A percentile compares a stretch with the other conserved stretches of the same genome.
Conservation (phyloP, 2,888 invertebrate species). For the Latheticus oryzae region DNA sequence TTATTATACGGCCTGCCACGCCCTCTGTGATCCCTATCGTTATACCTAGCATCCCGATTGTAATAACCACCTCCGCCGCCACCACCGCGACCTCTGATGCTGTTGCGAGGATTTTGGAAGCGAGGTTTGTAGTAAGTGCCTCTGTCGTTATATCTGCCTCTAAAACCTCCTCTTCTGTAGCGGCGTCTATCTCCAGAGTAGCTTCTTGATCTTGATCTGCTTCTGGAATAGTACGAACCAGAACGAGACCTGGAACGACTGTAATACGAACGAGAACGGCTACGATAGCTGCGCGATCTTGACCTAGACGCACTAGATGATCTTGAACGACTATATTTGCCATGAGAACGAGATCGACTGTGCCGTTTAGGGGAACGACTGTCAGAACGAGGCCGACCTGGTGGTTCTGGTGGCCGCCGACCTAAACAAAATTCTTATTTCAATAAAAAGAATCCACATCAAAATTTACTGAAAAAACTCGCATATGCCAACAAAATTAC, state of each 20-base stretch:
- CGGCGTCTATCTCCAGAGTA: slow-evolving; percentile 67
- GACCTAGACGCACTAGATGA: slow-evolving; percentile 67
- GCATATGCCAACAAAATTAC: too few species aligned
- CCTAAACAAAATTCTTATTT: slow-evolving; percentile 50
- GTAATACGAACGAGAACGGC: slow-evolving; percentile 73
- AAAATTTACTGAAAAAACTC: too few species aligned
- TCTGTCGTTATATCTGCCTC: slow-evolving; percentile 71
- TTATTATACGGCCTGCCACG: slow-evolving; percentile 61
- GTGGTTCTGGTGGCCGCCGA: slow-evolving; percentile 64
- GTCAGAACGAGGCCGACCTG: slow-evolving; percentile 66
- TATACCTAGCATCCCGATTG: slow-evolving; percentile 61
- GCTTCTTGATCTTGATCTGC: slow-evolving; percentile 71
- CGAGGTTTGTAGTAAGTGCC: slow-evolving; percentile 85
- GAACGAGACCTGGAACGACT: slow-evolving; percentile 67
- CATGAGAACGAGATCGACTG: slow-evolving; percentile 74
- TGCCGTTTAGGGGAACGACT: slow-evolving; percentile 74
- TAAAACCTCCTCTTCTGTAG: slow-evolving; percentile 66
- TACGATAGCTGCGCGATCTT: slow-evolving; percentile 64
- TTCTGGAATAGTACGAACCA: slow-evolving; percentile 69
- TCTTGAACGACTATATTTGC: slow-evolving; percentile 63
- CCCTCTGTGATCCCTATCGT: slow-evolving; percentile 60
- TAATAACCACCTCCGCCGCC: slow-evolving; percentile 60
- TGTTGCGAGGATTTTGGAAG: slow-evolving; percentile 73
- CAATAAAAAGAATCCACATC: too few species aligned
- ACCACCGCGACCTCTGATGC: slow-evolving; percentile 67